phyloP scores from a whole-genome alignment of 2,113 vertebrate genomes.

The Rhynchomys soricoides region DNA sequence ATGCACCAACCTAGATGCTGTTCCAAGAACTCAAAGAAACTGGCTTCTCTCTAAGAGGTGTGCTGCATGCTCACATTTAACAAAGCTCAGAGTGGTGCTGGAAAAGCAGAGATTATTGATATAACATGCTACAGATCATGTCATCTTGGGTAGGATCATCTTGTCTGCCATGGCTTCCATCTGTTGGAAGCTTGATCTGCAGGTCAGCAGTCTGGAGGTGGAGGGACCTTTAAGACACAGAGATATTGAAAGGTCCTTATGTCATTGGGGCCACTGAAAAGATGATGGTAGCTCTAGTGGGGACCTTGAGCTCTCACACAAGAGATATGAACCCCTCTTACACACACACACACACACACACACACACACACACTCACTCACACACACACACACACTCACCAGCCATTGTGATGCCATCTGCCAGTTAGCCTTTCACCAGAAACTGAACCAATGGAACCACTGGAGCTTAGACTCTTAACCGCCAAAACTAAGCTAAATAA shows the following conservation, averaged over 20 bases:
- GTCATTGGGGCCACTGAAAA: not conserved
- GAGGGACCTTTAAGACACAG: not conserved
- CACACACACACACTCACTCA: not conserved
- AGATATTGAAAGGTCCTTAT: not conserved
- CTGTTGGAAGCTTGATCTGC: not conserved
- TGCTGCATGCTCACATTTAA: constrained; percentile 9
- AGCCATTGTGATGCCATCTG: not conserved
- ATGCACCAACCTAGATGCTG: not conserved
- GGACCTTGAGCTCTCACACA: not conserved
- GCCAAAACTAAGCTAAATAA: not conserved
- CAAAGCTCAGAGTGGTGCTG: constrained; percentile 6
- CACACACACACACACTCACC: not conserved
- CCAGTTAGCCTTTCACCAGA: not conserved
- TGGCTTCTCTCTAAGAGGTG: not conserved
- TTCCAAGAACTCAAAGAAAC: constrained; percentile 29
- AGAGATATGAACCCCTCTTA: not conserved
- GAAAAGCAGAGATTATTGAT: not conserved
- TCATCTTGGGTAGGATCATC: not conserved
- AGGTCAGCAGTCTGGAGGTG: not conserved
- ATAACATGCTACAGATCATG: not conserved
- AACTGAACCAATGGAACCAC: not conserved
- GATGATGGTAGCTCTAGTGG: not conserved
- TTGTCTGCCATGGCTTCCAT: not conserved
- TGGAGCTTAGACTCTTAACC: not conserved
- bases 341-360: not conserved